Conservation (phyloP, 1,140 invertebrate species). For the Heliconius eleuchia region DNA sequence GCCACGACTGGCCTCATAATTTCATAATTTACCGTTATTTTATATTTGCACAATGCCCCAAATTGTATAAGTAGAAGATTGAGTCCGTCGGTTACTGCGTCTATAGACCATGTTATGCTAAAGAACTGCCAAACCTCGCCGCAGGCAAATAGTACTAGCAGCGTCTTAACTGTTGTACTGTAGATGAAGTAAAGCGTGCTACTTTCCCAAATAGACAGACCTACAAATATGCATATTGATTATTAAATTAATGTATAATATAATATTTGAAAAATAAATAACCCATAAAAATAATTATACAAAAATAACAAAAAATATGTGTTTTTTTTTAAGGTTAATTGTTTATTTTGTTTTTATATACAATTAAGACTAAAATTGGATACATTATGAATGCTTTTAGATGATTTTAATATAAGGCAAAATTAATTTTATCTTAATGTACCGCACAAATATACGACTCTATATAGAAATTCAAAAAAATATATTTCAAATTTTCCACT, state of each 20-base stretch:
- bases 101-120: constrained; percentile 43
- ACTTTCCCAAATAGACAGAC: constrained; percentile 46
- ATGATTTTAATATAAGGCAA: neutral
- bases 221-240: constrained; percentile 32
- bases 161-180: constrained; percentile 42
- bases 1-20: too few species aligned
- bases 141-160: constrained; percentile 37
- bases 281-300: too few species aligned
- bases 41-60: constrained; percentile 49
- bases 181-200: constrained; percentile 46
- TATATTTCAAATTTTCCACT: constrained; percentile 51
- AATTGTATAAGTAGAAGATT: constrained; percentile 55
- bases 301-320: too few species aligned
- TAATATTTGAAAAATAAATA: too few species aligned
- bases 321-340: too few species aligned
- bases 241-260: too few species aligned
- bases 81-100: constrained; percentile 43
- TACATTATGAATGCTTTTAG: too few species aligned
- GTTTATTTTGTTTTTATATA: too few species aligned
- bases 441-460: constrained; percentile 59
- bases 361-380: too few species aligned
- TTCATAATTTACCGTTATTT: constrained; percentile 41
- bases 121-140: constrained; percentile 50
- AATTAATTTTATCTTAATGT: constrained; percentile 11
- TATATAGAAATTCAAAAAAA: constrained; percentile 60